A percentile compares a stretch with the other conserved stretches of the same genome.
Evolutionary conservation across 2,113 vertebrate genomes (phyloP).

Genomic region (Ophiodon elongatus): DNA sequence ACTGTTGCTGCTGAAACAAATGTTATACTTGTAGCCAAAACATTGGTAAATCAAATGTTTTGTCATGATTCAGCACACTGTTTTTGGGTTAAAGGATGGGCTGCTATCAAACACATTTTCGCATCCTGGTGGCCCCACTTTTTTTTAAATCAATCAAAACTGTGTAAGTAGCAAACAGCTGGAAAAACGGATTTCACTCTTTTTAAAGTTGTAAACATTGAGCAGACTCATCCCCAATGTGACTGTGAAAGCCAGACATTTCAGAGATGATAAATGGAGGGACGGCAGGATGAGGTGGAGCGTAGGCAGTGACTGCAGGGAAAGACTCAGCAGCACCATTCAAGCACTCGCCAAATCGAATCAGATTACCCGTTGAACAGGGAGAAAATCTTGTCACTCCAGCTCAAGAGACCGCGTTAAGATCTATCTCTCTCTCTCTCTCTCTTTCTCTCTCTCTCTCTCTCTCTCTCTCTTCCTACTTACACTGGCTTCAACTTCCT

Average conservation of each 20-base stretch:
- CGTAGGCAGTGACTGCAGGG: background rate
- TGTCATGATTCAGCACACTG: background rate
- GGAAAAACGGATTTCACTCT: background rate
- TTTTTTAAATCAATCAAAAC: background rate
- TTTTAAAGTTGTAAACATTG: background rate
- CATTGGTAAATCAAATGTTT: background rate
- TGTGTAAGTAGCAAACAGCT: too few relatives aligned
- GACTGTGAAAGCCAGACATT: background rate
- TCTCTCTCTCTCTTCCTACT: background rate
- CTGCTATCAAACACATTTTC: background rate
- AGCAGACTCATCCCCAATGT: background rate
- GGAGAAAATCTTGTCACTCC: slow-evolving; percentile 37
- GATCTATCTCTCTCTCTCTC: background rate
- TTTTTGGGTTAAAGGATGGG: background rate
- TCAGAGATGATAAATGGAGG: background rate
- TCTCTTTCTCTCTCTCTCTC: background rate
- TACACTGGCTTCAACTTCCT: background rate
- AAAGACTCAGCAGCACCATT: background rate
- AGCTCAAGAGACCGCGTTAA: slow-evolving; percentile 11
- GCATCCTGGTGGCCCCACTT: background rate
- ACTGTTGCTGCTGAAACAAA: background rate
- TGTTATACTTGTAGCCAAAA: background rate
- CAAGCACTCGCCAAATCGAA: slow-evolving; percentile 23
- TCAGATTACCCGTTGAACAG: slow-evolving; percentile 43
- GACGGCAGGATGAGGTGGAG: background rate